Evolutionary conservation across 2,113 vertebrate genomes (phyloP).

Genomic region (Coracopsis vasa): DNA sequence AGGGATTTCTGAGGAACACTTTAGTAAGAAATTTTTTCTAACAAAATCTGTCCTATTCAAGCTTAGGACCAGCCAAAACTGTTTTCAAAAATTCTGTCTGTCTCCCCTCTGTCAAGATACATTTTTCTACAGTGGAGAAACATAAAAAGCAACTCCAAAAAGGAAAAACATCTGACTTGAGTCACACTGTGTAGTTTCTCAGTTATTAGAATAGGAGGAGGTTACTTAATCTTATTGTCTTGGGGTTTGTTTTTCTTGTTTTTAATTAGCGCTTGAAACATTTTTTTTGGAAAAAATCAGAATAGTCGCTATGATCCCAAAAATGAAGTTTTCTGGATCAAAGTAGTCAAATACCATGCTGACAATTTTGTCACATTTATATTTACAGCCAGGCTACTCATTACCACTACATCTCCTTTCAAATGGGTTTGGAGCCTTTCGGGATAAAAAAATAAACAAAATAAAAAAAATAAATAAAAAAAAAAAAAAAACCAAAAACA

Average conservation of each 20-base stretch:
- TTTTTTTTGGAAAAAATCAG: not conserved
- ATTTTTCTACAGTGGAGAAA: not conserved
- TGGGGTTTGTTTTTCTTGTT: not conserved
- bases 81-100: not conserved
- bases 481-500: not conserved
- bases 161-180: not conserved
- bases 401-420: not conserved
- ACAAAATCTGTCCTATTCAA: not conserved
- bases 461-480: not conserved
- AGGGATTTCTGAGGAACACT: not conserved
- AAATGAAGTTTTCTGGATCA: not conserved
- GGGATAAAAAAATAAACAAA: fast-evolving
- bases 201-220: not conserved
- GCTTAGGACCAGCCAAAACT: not conserved
- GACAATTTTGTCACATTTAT: not conserved
- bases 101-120: not conserved
- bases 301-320: not conserved
- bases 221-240: not conserved
- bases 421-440: not conserved
- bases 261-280: not conserved
- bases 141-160: not conserved
- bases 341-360: not conserved
- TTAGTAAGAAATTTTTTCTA: not conserved
- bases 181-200: not conserved
- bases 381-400: not conserved